Conservation (phyloP, 2,888 invertebrate species). For the Acrocyrtus sp. region DNA sequence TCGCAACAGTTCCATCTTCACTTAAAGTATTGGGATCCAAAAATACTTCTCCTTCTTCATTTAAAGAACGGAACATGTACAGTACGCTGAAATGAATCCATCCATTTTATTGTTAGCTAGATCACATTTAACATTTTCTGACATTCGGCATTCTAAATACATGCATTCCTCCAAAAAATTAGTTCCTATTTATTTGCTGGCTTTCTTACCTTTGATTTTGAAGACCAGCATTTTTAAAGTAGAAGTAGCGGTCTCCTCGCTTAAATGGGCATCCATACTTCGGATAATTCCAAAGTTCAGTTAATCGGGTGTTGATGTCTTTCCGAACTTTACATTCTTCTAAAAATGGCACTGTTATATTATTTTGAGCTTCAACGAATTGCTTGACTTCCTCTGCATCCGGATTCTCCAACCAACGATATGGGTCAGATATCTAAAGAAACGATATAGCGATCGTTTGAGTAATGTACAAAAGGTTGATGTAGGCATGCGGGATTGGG, state of each 20-base stretch:
- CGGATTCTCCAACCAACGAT: constrained; percentile 97
- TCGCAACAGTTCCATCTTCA: constrained; percentile 87
- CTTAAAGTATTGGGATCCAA: constrained; percentile 94
- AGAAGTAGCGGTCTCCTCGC: constrained; percentile 88
- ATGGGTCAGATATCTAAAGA: constrained; percentile 84
- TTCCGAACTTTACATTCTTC: constrained; percentile 78
- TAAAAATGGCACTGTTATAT: constrained; percentile 85
- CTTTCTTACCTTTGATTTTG: constrained; percentile 95
- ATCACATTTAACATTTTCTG: neutral
- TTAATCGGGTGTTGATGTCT: constrained; percentile 81
- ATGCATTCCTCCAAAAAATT: too few relatives aligned
- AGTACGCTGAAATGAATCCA: constrained; percentile 75
- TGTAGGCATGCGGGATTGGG: too few relatives aligned
- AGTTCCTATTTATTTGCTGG: too few relatives aligned
- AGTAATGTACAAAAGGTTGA: too few relatives aligned
- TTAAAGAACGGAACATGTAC: constrained; percentile 84
- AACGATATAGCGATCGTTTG: too few relatives aligned
- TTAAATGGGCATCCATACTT: constrained; percentile 89
- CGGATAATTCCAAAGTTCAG: constrained; percentile 95
- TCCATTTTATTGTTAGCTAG: neutral
- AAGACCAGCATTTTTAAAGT: constrained; percentile 91
- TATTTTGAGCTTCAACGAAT: constrained; percentile 92
- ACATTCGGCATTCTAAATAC: neutral
- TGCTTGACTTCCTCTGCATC: constrained; percentile 89
- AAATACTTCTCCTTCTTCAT: constrained; percentile 83